phyloP scores from a whole-genome alignment of 2,888 invertebrate genomes.

The Eueremaeus valkanovi region DNA sequence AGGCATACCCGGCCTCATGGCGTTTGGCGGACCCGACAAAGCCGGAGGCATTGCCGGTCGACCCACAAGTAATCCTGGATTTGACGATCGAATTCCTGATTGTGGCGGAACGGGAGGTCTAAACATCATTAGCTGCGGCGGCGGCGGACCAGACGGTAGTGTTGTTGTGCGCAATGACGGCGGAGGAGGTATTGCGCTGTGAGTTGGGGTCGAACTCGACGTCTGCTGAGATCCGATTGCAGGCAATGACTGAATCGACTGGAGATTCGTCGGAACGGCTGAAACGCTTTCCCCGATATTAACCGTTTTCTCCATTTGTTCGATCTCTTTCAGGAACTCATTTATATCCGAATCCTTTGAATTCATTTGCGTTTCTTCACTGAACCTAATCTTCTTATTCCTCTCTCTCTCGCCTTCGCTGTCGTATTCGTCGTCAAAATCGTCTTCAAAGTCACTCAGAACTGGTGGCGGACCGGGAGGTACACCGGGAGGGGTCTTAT shows the following conservation, averaged over 20 bases:
- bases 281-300: not conserved
- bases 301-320: constrained; percentile 48
- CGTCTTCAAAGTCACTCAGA: constrained; percentile 60
- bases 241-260: constrained; percentile 25
- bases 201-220: constrained; percentile 59
- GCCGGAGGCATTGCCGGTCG: constrained; percentile 46
- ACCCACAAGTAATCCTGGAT: not conserved
- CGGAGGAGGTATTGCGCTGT: constrained; percentile 50
- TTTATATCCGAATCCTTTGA: constrained; percentile 52
- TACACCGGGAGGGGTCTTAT: constrained; percentile 67
- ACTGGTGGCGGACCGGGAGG: constrained; percentile 80
- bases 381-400: constrained; percentile 61
- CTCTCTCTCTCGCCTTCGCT: constrained; percentile 40
- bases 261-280: not conserved
- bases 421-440: constrained; percentile 52
- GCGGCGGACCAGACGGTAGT: constrained; percentile 48
- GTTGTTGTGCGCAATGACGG: constrained; percentile 46
- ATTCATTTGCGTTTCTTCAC: constrained; percentile 56
- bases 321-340: constrained; percentile 43
- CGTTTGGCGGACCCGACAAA: constrained; percentile 44
- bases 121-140: constrained; percentile 50
- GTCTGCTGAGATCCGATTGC: not conserved
- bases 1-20: constrained; percentile 37
- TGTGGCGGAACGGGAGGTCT: constrained; percentile 55
- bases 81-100: constrained; percentile 57